Base-by-base conservation (phyloP, 2,797 vertebrate genomes). In the Periparus ater region DNA sequence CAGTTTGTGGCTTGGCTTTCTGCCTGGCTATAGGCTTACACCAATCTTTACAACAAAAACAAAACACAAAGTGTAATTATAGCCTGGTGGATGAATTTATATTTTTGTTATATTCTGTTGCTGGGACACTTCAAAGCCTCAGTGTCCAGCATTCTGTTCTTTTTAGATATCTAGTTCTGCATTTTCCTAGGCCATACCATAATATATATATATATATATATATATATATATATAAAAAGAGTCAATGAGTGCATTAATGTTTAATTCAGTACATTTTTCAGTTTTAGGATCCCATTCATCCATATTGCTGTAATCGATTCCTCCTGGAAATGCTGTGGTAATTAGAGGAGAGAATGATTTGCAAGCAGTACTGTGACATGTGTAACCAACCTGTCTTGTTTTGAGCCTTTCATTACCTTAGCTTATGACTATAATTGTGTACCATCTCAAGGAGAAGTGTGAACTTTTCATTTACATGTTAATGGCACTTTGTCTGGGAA, bases 381-480 rank as follows among this genome's bases (percentile, higher is more conserved):
- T 78, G 86, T 89, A 89, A 63, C 66, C 73, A 91, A 47, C 73
- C 70, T 90, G 53, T 81, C 63, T 88, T 62, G 32, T 90, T 90
- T 81, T 79, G 83, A 93, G 73, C 61, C 71, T 90, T 73, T 74
- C 74, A 54, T 95, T 94, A 50, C 85, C 34, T 95, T 44, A 3
- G 1, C 51, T 88, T 84, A 71, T 44, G 73, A 90, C 76, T 94
- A 34, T 67, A 92, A 85, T 89, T 86, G 51, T 81, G 54, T 70
- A n/a, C 47, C 11, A 6, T 72, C 87, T 94, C 5, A 82, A 82
- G 67, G 65, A 88, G 79, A 26, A 71, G 61, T 50, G 53, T 40
- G 77, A 91, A 76, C 77, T 91, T 86, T 73, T 75, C 53, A 89
- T 94, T 95, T 94, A 74, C 86, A 65, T 77, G 42, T 71, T 88